Percentiles rank a stretch among this genome's conserved stretches.
Evolutionary conservation across 2,888 invertebrate species (phyloP).

Genomic region (Sinelater perroti): DNA sequence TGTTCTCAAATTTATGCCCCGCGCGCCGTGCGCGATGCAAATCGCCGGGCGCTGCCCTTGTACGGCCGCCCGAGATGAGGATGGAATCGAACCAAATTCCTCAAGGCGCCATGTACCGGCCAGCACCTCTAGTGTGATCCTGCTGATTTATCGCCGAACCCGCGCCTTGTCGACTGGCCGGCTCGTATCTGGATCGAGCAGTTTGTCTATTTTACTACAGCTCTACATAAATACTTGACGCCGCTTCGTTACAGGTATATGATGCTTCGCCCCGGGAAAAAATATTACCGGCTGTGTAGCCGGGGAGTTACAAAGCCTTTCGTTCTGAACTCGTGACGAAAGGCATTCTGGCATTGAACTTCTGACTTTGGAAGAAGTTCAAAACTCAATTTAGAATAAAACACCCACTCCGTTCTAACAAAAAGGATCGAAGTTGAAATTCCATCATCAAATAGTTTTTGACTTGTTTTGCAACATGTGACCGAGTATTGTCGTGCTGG

Average conservation of each 20-base stretch:
- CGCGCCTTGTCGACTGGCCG: conserved; percentile 60
- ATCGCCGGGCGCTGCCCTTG: conserved; percentile 28
- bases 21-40: conserved; percentile 5
- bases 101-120: conserved; percentile 49
- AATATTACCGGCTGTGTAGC: no score
- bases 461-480: no score
- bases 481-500: no score
- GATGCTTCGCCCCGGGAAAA: background rate
- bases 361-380: no score
- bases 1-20: background rate
- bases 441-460: no score
- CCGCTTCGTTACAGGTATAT: conserved; percentile 11
- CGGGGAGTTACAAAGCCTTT: no score
- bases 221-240: conserved; percentile 37
- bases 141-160: conserved; percentile 64
- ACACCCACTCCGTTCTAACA: no score
- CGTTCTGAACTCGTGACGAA: no score
- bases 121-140: conserved; percentile 51
- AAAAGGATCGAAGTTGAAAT: no score
- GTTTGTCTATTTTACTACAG: conserved; percentile 39
- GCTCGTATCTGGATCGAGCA: conserved; percentile 31
- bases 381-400: no score
- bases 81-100: conserved; percentile 39
- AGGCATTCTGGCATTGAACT: no score
- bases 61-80: conserved; percentile 21